Evolutionary conservation across 2,797 vertebrate species (phyloP), one percentile per base, ranked within the genome.

Genomic region (Pterois miles): DNA sequence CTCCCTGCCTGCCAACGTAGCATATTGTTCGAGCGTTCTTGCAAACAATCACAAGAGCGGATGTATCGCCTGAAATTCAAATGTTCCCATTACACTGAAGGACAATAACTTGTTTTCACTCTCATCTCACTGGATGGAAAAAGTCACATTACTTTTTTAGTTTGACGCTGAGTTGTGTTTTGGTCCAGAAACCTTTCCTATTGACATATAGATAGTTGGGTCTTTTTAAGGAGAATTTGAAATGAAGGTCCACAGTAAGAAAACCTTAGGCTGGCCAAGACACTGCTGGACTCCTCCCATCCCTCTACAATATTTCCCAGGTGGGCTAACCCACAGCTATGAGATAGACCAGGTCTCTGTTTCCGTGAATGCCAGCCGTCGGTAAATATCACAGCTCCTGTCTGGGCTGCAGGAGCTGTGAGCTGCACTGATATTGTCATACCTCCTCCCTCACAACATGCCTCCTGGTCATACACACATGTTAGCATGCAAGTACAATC

Each of bases 251-350:
- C 75, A 71, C 56, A 68, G 74, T 90, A 60, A 70, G 57, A 64
- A 64, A 59, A 71, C 34, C 64, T 68, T 64, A 50, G 69, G 31
- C 59, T 38, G 60, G 74, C 46, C n/a, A 16, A 58, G 22, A 64
- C 59, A 14, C 67, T 56, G n/a, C 76, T 52, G 56, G 53, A 81
- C 54, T 78, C 69, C 78, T 25, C 56, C 38, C 46, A 53, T 68
- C 48, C 4, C 66, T 8, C 65, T 50, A 11, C 60, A 54, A 3
- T 60, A 48, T 79, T 71, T 87, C 88, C 84, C 83, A 80, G 72
- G 85, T 84, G 81, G 65, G 58, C 46, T 73, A 29, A 89, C 83
- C 89, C 86, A 81, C 68, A 74, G 88, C 77, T 54, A 8, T 10
- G 68, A 85, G 84, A 87, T 84, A 85, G 87, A 65, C 25, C n/a